Base-by-base conservation (phyloP, 1,140 invertebrate species). In the Leptinotarsa defecta region DNA sequence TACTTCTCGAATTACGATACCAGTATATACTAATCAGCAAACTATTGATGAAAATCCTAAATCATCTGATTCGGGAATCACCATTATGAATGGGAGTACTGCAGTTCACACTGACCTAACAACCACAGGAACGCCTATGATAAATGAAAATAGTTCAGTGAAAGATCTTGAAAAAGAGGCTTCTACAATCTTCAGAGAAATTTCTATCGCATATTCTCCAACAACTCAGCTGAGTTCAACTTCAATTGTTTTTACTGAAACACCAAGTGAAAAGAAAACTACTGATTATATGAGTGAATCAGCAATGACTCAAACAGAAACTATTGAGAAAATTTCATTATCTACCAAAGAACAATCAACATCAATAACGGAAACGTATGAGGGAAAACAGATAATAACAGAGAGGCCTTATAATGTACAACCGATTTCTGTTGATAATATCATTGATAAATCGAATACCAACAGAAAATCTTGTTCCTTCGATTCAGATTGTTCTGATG, bases 401-500 rank as follows among this genome's bases (percentile, higher is more conserved):
- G 64, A 65, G 20, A 15, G 17, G 27, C 13, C 13, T 24, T 65
- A 22, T 65, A 62, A n/a, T 17, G 61, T 4, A 22, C 20, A 65
- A 65, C 15, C 5, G 6, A n/a, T 20, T 62, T n/a, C 15, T 62
- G 61, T 62, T 20, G 61, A 62, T 20, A 62, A 62, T n/a, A 20
- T n/a, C 11, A 20, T 62, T 62, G 3, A 20, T 62, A 20, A 20
- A n/a, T 62, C 20, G 5, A 62, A 62, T 20, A 4, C 1, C 6
- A 68, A 19, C 68, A 19, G 2, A 27, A 22, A 73, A 63, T 93
- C 92, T 87, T 87, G 90, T 76, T 86, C 87, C 65, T 91, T 92
- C 81, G 88, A 86, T 57, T 57, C 52, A 68, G 91, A 94, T 81
- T 94, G 93, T 84, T 85, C 88, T 8, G 89, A 88, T 81, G 89